Conservation (phyloP, 2,113 vertebrate genomes). For the Ceuthmochares aereus region DNA sequence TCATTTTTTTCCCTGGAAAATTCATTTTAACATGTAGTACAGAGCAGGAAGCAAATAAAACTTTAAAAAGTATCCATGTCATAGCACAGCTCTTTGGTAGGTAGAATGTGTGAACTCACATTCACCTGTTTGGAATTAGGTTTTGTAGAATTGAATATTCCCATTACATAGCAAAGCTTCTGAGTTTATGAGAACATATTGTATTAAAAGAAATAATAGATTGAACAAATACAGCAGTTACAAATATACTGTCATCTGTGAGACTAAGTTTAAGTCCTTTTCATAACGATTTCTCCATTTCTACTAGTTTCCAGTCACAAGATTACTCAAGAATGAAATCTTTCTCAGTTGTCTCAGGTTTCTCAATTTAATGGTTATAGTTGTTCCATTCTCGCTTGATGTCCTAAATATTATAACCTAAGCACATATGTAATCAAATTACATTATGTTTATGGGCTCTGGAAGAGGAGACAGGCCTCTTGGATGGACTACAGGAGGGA, state of each 20-base stretch:
- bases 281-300: not conserved
- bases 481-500: too few relatives aligned
- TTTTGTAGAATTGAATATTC: not conserved
- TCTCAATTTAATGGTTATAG: not conserved
- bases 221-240: not conserved
- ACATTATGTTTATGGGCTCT: too few relatives aligned
- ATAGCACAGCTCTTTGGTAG: not conserved
- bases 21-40: not conserved
- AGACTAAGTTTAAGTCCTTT: not conserved
- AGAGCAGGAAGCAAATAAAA: not conserved
- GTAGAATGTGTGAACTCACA: not conserved
- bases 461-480: too few relatives aligned
- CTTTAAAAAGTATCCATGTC: not conserved
- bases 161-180: not conserved
- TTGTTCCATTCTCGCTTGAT: not conserved
- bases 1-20: not conserved
- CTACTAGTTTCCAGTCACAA: not conserved
- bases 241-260: not conserved
- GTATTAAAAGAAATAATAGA: not conserved
- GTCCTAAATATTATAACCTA: not conserved
- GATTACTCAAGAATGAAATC: not conserved
- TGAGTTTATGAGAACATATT: not conserved
- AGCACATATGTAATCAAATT: not conserved
- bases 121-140: not conserved
- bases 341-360: not conserved